Evolutionary conservation across 2,113 vertebrate genomes (phyloP).

Genomic region (Syrmaticus mikado): DNA sequence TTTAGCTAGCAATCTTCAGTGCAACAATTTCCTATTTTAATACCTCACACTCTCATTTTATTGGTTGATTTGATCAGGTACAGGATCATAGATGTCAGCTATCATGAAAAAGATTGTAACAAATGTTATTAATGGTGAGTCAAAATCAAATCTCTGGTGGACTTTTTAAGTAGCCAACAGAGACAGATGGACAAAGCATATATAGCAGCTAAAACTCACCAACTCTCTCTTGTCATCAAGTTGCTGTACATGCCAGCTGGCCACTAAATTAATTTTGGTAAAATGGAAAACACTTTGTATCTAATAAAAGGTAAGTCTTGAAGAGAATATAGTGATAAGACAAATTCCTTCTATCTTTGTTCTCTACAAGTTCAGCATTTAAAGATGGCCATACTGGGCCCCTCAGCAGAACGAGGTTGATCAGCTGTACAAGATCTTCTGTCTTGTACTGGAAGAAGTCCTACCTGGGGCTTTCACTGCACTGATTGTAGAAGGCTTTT

Average conservation of each 20-base stretch:
- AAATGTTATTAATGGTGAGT: background rate
- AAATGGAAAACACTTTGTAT: background rate
- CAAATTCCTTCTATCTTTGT: background rate
- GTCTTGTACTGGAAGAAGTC: background rate
- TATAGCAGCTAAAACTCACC: background rate
- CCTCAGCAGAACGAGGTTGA: background rate
- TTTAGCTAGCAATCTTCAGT: background rate
- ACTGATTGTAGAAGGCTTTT: background rate
- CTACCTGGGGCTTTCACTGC: background rate
- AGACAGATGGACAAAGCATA: background rate
- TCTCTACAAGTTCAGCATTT: background rate
- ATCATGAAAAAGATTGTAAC: background rate
- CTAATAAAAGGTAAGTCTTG: background rate
- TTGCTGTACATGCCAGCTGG: background rate
- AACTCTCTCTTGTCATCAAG: background rate
- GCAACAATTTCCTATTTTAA: background rate
- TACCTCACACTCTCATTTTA: background rate
- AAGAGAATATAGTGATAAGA: background rate
- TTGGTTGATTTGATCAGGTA: fast-evolving
- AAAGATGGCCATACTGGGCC: background rate
- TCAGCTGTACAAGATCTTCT: background rate
- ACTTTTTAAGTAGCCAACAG: background rate
- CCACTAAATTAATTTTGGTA: background rate
- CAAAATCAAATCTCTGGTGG: background rate
- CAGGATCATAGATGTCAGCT: background rate